A percentile compares a stretch with the other conserved stretches of the same genome.
Evolutionary conservation across 2,888 invertebrate genomes (phyloP).

Genomic region (Prenolepis imparis): DNA sequence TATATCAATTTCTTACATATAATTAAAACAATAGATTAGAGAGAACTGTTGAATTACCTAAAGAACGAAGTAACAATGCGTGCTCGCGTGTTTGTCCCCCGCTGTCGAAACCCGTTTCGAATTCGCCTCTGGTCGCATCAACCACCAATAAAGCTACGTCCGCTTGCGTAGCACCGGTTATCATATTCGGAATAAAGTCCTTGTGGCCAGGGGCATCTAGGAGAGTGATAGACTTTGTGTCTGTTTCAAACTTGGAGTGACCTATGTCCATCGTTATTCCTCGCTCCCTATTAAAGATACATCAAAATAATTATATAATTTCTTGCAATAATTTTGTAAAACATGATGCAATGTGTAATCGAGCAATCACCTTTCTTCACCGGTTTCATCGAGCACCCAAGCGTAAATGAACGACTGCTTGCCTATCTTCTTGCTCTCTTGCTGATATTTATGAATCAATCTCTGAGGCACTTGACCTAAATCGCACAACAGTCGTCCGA

Average conservation of each 20-base stretch:
- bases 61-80: slow-evolving; percentile 95
- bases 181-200: slow-evolving; percentile 99
- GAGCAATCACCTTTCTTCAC: slow-evolving; percentile 92
- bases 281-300: slow-evolving; percentile 88
- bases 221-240: slow-evolving; percentile 92
- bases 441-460: slow-evolving; percentile 96
- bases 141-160: slow-evolving; percentile 98
- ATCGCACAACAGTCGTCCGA: slow-evolving; percentile 97
- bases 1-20: background rate
- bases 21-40: slow-evolving; percentile 28
- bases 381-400: slow-evolving; percentile 99
- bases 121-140: slow-evolving; percentile 98
- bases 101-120: slow-evolving; percentile 99
- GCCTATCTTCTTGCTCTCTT: slow-evolving; percentile 98
- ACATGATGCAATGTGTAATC: background rate
- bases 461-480: slow-evolving; percentile 90
- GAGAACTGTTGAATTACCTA: slow-evolving; percentile 86
- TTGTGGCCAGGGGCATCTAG: slow-evolving; percentile 99
- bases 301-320: background rate
- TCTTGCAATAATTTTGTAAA: background rate
- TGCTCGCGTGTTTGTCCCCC: slow-evolving; percentile 99
- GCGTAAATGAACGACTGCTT: slow-evolving; percentile 99
- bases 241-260: slow-evolving; percentile 96
- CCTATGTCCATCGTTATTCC: slow-evolving; percentile 99
- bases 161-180: slow-evolving; percentile 98